A percentile compares a stretch with the other conserved stretches of the same genome.
phyloP scores from a whole-genome alignment of 2,113 vertebrate genomes.

The Oreocharis arfaki region DNA sequence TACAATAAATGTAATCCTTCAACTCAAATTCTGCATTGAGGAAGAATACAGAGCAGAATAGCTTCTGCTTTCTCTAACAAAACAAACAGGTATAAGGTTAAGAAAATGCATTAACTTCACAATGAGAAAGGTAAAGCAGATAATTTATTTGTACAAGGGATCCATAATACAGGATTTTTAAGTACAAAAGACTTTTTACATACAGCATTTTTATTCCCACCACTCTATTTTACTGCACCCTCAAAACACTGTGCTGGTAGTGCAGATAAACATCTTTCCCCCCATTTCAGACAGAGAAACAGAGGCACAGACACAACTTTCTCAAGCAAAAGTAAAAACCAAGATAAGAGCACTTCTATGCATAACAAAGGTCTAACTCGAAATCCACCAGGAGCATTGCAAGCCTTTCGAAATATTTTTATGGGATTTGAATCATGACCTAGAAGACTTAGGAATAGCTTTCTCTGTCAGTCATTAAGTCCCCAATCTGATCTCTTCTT shows the following conservation, averaged over 20 bases:
- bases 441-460: background rate
- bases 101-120: conserved; percentile 29
- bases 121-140: background rate
- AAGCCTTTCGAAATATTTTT: background rate
- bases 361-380: background rate
- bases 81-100: conserved; percentile 5
- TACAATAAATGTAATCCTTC: conserved; percentile 1
- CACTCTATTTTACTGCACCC: background rate
- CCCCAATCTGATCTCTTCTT: background rate
- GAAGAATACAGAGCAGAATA: background rate
- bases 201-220: background rate
- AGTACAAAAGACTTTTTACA: background rate
- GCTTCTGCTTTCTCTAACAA: background rate
- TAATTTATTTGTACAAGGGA: background rate
- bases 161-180: background rate
- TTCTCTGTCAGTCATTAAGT: background rate
- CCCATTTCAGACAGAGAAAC: background rate
- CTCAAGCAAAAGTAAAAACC: background rate
- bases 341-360: background rate
- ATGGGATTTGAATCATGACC: background rate
- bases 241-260: background rate
- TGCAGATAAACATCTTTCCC: background rate
- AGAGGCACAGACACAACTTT: background rate
- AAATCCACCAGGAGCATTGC: background rate
- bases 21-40: background rate